Conservation (phyloP, 2,888 invertebrate species). For the Conus canariensis region DNA sequence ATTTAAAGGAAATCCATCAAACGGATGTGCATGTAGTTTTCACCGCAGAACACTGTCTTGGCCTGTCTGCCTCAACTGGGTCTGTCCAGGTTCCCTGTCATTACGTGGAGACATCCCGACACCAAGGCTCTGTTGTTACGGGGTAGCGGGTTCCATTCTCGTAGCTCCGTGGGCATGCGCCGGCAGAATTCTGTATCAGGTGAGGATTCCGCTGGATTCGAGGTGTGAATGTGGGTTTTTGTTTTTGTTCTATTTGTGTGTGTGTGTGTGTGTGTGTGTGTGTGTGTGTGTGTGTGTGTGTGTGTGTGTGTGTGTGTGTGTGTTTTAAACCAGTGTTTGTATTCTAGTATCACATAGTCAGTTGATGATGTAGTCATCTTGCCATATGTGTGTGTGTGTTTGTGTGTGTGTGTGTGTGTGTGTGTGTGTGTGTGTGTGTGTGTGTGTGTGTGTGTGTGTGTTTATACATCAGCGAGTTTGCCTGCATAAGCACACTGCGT, state of each 20-base stretch:
- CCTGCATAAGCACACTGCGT: too few species aligned
- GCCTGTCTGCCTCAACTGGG: too few species aligned
- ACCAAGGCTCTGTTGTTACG: conserved; percentile 90
- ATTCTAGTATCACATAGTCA: too few species aligned
- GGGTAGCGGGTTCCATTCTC: conserved; percentile 83
- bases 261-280: conserved; percentile 3
- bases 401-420: too few species aligned
- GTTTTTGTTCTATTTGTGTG: not conserved
- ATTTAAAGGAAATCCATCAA: too few species aligned
- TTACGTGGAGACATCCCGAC: conserved; percentile 94
- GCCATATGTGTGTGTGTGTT: too few species aligned
- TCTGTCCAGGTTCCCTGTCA: conserved; percentile 85
- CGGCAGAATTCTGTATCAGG: not conserved
- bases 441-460: too few species aligned
- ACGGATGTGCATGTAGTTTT: too few species aligned
- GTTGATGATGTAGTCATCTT: too few species aligned
- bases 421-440: too few species aligned
- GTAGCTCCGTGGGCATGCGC: not conserved
- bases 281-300: not conserved
- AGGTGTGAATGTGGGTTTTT: not conserved
- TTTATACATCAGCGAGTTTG: too few species aligned
- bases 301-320: conserved; percentile 3
- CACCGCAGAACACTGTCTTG: too few species aligned
- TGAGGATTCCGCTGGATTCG: not conserved
- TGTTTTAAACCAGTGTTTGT: conserved; percentile 83